Conservation (phyloP, 2,797 vertebrate genomes). For the Urophycis tenuis region DNA sequence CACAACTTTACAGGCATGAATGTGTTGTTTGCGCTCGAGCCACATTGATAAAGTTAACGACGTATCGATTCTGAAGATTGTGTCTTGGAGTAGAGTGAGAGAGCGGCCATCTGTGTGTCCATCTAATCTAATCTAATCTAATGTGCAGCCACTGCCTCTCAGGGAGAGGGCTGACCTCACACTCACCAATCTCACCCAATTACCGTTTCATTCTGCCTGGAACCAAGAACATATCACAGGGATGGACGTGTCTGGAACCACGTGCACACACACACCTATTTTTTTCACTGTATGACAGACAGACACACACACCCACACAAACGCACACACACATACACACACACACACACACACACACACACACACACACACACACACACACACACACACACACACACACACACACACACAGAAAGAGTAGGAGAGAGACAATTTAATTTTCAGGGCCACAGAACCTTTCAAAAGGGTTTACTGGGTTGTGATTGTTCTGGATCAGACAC, state of each 20-base stretch:
- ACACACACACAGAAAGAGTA: background rate
- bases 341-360: background rate
- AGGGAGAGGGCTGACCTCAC: background rate
- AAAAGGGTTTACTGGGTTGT: background rate
- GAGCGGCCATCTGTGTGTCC: background rate
- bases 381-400: background rate
- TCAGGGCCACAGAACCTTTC: background rate
- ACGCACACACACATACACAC: conserved; percentile 9
- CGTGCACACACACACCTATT: too few species aligned
- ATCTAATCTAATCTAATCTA: background rate
- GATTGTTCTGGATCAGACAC: background rate
- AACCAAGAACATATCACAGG: background rate
- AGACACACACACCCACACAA: background rate
- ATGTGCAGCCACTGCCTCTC: background rate
- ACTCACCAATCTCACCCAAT: background rate
- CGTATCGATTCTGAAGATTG: background rate
- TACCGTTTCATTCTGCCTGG: background rate
- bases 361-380: conserved; percentile 9
- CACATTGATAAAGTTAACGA: background rate
- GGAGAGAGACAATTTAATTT: background rate
- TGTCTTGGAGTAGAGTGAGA: background rate
- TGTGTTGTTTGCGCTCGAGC: background rate
- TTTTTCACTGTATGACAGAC: background rate
- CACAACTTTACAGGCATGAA: background rate
- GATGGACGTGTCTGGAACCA: background rate